These are phyloP conservation scores for Sthenelais limicola DNA, from an alignment of 2,888 invertebrate species.

Conservation along the genomic window DNA sequence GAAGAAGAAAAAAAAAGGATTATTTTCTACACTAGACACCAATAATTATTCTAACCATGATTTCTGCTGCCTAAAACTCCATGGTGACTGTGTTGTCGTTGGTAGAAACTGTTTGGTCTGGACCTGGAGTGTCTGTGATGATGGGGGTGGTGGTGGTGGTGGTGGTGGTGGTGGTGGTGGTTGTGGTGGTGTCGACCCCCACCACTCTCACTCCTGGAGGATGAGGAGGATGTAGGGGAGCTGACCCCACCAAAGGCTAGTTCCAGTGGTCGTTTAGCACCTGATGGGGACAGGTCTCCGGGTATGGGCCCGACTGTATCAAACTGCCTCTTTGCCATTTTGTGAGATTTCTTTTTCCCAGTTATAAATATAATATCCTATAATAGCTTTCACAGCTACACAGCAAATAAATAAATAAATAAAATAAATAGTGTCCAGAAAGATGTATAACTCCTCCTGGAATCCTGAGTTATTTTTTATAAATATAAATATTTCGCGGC, in stretches of 20 bases:
- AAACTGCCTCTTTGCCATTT: too few species aligned
- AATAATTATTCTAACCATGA: slow-evolving; percentile 11
- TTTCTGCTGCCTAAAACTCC: background rate
- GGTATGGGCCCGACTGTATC: slow-evolving; percentile 17
- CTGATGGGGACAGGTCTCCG: slow-evolving; percentile 18
- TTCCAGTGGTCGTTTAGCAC: slow-evolving; percentile 26
- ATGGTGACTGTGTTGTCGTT: slow-evolving; percentile 27
- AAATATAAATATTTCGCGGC: too few species aligned
- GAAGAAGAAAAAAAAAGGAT: too few species aligned
- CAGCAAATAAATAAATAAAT: too few species aligned
- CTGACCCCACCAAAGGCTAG: slow-evolving; percentile 15
- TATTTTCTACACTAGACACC: too few species aligned
- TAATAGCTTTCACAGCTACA: too few species aligned
- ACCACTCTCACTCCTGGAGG: slow-evolving; percentile 3
- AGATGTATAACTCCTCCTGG: too few species aligned
- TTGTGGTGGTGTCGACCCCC: too few species aligned
- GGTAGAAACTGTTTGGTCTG: slow-evolving; percentile 30
- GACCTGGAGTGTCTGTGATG: background rate
- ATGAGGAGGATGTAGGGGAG: slow-evolving; percentile 5
- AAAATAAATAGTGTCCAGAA: too few species aligned
- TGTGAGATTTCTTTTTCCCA: too few species aligned
- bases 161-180: slow-evolving; percentile 1
- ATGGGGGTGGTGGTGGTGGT: slow-evolving; percentile 11
- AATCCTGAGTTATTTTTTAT: too few species aligned
- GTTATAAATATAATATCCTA: too few species aligned